phyloP scores from a whole-genome alignment of 2,888 invertebrate species.

The Phalangium opilio region DNA sequence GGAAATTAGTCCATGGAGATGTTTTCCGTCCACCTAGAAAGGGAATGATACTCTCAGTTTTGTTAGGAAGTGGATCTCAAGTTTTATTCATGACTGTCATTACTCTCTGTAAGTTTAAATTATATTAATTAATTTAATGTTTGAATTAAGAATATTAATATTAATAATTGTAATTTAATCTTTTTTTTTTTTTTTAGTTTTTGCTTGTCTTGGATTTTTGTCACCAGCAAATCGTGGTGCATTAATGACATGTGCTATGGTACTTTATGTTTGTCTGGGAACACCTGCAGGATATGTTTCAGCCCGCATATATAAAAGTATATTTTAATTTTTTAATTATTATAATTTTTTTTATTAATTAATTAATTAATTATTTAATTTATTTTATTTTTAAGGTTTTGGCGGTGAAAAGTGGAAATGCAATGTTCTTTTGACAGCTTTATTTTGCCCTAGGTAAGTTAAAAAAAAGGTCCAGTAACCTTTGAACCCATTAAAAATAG shows the following conservation, averaged over 20 bases:
- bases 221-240: constrained; percentile 98
- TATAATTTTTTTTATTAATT: background rate
- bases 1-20: constrained; percentile 49
- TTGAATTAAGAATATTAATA: background rate
- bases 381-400: constrained; percentile 39
- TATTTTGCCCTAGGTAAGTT: constrained; percentile 85
- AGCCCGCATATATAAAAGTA: constrained; percentile 89
- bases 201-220: constrained; percentile 97
- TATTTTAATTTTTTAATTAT: constrained; percentile 16
- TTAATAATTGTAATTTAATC: constrained; percentile 1
- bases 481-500: no score
- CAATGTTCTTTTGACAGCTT: constrained; percentile 87
- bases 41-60: constrained; percentile 87
- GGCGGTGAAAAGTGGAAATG: constrained; percentile 98
- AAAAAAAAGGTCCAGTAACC: no score
- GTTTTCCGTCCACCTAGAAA: constrained; percentile 54
- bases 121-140: background rate
- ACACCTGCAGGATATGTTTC: constrained; percentile 94
- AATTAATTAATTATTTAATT: constrained; percentile 5
- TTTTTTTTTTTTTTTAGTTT: constrained; percentile 42
- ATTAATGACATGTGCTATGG: constrained; percentile 93
- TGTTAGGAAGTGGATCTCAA: constrained; percentile 92
- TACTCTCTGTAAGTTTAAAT: constrained; percentile 48
- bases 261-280: constrained; percentile 89
- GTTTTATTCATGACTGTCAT: constrained; percentile 90